Evolutionary conservation across 2,113 vertebrate species (phyloP).

Genomic region (Dascyllus trimaculatus): DNA sequence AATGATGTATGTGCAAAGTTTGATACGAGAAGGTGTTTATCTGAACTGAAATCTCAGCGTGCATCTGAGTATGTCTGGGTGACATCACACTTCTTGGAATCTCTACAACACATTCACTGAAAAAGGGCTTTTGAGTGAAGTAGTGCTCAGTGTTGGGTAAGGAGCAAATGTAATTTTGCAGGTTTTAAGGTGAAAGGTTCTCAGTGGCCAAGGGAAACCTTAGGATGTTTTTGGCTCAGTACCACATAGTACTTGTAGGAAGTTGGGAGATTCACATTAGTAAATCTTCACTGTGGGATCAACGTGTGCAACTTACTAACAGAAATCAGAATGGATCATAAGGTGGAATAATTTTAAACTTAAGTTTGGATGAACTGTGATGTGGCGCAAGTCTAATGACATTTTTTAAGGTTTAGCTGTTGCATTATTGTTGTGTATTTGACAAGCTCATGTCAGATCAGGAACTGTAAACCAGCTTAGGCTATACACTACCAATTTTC

Average conservation of each 20-base stretch:
- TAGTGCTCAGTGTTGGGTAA: too few species aligned
- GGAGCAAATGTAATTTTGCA: too few species aligned
- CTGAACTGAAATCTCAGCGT: too few species aligned
- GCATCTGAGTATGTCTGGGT: too few species aligned
- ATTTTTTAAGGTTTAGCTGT: neutral
- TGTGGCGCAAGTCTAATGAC: neutral
- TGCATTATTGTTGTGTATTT: neutral
- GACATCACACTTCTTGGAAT: too few species aligned
- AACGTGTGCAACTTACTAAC: neutral
- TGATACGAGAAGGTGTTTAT: too few species aligned
- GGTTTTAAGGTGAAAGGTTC: too few species aligned
- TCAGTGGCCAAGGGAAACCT: neutral
- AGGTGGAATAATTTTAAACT: neutral
- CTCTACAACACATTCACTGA: too few species aligned
- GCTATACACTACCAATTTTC: too few species aligned
- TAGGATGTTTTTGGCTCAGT: neutral
- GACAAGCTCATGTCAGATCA: neutral
- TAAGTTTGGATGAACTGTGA: neutral
- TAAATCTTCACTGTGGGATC: neutral
- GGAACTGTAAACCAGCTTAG: neutral
- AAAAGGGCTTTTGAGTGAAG: too few species aligned
- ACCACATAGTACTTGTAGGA: too few species aligned
- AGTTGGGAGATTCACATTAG: neutral
- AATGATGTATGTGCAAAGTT: too few species aligned
- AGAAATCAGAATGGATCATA: neutral